Evolutionary conservation across 2,888 invertebrate species (phyloP).

Genomic region (Lottia gigantea): DNA sequence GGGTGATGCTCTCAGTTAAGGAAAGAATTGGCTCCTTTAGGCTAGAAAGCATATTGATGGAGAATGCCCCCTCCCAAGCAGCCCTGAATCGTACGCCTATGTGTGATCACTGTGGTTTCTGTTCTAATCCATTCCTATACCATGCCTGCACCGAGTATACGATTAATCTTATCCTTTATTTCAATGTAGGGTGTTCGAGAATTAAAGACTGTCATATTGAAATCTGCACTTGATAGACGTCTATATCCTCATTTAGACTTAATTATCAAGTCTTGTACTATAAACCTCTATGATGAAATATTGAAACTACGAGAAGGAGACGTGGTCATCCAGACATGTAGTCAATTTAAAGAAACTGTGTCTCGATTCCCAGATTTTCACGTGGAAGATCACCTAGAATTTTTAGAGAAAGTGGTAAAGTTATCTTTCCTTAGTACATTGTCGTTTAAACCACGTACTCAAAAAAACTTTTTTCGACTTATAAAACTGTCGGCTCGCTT

Average conservation of each 20-base stretch:
- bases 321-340: slow-evolving; percentile 28
- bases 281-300: slow-evolving; percentile 28
- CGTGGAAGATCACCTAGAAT: slow-evolving; percentile 18
- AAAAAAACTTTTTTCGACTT: too few species aligned
- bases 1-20: too few species aligned
- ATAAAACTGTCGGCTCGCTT: too few species aligned
- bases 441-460: too few species aligned
- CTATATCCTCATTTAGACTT: slow-evolving; percentile 22
- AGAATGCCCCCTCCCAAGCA: too few species aligned
- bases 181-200: slow-evolving; percentile 31
- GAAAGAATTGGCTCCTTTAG: too few species aligned
- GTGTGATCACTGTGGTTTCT: too few species aligned
- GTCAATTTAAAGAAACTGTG: slow-evolving; percentile 20
- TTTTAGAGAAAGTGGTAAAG: slow-evolving; percentile 25
- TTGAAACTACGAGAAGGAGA: slow-evolving; percentile 27
- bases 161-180: too few species aligned
- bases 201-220: slow-evolving; percentile 23
- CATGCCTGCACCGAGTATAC: background rate
- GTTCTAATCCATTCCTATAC: too few species aligned
- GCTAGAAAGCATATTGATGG: too few species aligned
- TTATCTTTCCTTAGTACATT: too few species aligned
- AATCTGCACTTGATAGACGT: slow-evolving; percentile 20
- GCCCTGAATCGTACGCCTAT: too few species aligned
- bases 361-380: background rate
- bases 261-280: slow-evolving; percentile 18